Evolutionary conservation across 2,113 vertebrate genomes (phyloP), one percentile per base, ranked within the genome.

Genomic region (Calonectris borealis): DNA sequence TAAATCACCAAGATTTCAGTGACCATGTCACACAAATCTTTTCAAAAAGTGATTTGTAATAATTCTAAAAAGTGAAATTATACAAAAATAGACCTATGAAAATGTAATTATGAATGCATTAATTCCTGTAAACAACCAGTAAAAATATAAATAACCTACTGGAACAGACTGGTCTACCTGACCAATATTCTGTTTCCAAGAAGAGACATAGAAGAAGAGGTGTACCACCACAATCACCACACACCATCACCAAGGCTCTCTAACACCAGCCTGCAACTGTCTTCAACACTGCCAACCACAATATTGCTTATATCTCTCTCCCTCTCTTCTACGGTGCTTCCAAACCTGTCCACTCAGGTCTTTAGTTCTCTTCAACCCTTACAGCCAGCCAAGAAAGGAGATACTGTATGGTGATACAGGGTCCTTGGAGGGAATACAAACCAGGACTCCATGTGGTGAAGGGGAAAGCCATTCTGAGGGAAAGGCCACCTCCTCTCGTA

Each of bases 401-500:
- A 31, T 22, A 27, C 7, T 34, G 25, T 48, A 10, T 15, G 3
- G 15, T 24, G 32, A 42, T 4, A 52, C 7, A 38, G 4, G 4
- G 4, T 38, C 25, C 21, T 58, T 46, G 29, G 29, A 64, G 34
- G 6, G 2, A 27, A 58, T 25, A 24, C 2, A 48, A 17, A 29
- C 17, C 34, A 32, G 9, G 16, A 32, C 13, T 54, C 4, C 6
- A 22, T 9, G 10, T 25, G 7, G 8, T 34, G 25, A 64, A 71
- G 16, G 6, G 2, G 4, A 60, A 48, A 3, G 5, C 6, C 21
- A 29, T 57, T 61, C 25, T 48, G 29, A 78, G 21, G 27, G 77
- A 38, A 52, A 62, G 5, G 2, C 3, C 17, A 44, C 5, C 4
- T 76, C 15, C 2, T 31, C 3, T 78, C 1, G 0, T 1, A 1